A percentile compares a stretch with the other conserved stretches of the same genome.
phyloP scores from a whole-genome alignment of 2,113 vertebrate species.

The Xiphophorus maculatus region DNA sequence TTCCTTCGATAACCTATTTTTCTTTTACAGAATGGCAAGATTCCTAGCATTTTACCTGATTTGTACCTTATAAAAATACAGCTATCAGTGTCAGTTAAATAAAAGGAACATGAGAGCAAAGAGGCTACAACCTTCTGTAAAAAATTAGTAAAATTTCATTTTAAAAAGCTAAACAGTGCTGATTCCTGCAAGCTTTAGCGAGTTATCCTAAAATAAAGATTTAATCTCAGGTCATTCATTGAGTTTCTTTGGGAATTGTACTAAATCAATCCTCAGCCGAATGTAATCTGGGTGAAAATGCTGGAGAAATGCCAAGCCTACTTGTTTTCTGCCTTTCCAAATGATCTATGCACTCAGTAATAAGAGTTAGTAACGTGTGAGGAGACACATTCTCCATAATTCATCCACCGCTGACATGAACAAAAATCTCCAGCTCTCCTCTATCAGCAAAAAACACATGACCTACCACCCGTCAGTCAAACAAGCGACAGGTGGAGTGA shows the following conservation, averaged over 20 bases:
- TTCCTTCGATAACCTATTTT: too few relatives aligned
- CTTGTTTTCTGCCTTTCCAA: not conserved
- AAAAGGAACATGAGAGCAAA: too few relatives aligned
- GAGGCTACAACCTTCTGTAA: too few relatives aligned
- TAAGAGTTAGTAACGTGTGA: not conserved
- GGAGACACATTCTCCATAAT: not conserved
- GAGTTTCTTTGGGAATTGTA: not conserved
- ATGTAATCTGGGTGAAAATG: too few relatives aligned
- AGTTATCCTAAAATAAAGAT: too few relatives aligned
- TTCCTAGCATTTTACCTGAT: too few relatives aligned
- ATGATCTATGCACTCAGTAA: not conserved
- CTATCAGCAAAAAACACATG: not conserved
- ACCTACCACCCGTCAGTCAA: constrained; percentile 21
- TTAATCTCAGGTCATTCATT: not conserved
- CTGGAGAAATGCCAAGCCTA: not conserved
- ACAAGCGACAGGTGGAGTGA: constrained; percentile 38
- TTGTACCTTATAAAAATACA: too few relatives aligned
- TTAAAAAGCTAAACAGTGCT: too few relatives aligned
- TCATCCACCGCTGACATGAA: constrained; percentile 12
- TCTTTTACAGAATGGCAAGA: too few relatives aligned
- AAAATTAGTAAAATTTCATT: too few relatives aligned
- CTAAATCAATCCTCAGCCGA: not conserved
- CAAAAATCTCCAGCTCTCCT: not conserved
- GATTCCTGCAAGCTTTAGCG: too few relatives aligned
- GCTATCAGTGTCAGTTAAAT: too few relatives aligned